Conservation (phyloP, 2,113 vertebrate species). For the Ceratotherium simum region DNA sequence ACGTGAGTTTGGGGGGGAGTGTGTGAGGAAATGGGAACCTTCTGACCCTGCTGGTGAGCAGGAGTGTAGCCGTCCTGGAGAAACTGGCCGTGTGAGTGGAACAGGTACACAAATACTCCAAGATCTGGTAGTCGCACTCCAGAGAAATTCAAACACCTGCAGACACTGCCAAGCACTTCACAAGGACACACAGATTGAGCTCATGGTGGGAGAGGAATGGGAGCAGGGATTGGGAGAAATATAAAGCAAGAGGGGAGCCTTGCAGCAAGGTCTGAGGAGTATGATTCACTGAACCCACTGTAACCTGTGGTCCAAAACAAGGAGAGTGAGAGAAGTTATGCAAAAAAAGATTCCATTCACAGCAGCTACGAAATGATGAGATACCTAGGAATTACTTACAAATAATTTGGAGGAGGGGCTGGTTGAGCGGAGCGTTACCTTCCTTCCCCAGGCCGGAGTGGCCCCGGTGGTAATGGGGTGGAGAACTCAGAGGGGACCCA, state of each 20-base stretch:
- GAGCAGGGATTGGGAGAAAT: neutral
- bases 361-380: neutral
- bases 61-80: neutral
- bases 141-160: neutral
- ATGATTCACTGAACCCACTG: neutral
- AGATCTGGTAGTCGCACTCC: too few species aligned
- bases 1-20: neutral
- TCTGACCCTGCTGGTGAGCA: neutral
- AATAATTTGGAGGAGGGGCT: neutral
- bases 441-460: neutral
- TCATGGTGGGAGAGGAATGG: rapidly evolving
- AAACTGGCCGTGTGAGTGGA: neutral
- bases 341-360: neutral
- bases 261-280: neutral
- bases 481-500: neutral
- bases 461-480: neutral
- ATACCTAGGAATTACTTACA: neutral
- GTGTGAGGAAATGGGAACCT: neutral
- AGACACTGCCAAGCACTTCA: too few species aligned
- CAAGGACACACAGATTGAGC: neutral
- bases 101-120: rapidly evolving
- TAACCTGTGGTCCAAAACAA: neutral
- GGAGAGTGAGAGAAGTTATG: neutral
- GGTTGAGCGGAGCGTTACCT: neutral
- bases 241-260: neutral